phyloP scores from a whole-genome alignment of 1,140 invertebrate genomes.

The Drosophila lacteicornis region DNA sequence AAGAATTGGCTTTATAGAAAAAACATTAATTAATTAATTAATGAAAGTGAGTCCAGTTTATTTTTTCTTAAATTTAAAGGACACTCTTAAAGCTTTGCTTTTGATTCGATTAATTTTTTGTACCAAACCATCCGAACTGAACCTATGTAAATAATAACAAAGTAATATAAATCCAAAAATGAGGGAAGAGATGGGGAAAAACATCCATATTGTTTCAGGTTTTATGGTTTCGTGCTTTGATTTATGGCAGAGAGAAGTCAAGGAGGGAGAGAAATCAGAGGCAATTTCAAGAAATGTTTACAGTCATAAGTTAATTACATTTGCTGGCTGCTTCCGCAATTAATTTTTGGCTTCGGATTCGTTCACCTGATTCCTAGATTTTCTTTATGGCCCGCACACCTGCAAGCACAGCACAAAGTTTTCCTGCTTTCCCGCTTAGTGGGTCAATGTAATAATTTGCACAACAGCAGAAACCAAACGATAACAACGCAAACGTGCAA shows the following conservation, averaged over 20 bases:
- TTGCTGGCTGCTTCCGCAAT: slow-evolving; percentile 49
- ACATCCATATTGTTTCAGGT: not conserved
- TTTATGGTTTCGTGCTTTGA: slow-evolving; percentile 26
- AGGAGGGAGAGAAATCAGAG: slow-evolving; percentile 23
- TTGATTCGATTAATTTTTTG: too few species aligned
- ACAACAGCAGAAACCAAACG: slow-evolving; percentile 62
- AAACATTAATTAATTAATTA: too few species aligned
- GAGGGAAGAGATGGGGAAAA: not conserved
- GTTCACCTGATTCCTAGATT: slow-evolving; percentile 28
- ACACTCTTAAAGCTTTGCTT: too few species aligned
- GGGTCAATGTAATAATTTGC: slow-evolving; percentile 80
- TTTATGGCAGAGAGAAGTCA: slow-evolving; percentile 37
- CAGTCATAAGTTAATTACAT: slow-evolving; percentile 63
- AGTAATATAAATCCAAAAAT: not conserved
- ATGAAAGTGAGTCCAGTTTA: too few species aligned
- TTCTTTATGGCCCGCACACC: slow-evolving; percentile 20
- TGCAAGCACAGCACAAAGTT: slow-evolving; percentile 30
- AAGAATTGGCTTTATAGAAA: too few species aligned
- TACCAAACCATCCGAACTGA: too few species aligned
- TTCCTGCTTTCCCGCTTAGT: slow-evolving; percentile 62
- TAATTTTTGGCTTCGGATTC: slow-evolving; percentile 40
- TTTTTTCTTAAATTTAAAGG: too few species aligned
- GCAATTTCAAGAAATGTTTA: slow-evolving; percentile 38
- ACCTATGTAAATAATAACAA: too few species aligned
- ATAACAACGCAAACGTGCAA: slow-evolving; percentile 69